Evolutionary conservation across 2,113 vertebrate species (phyloP), one percentile per base, ranked within the genome.

Genomic region (Pseudorasbora parva): DNA sequence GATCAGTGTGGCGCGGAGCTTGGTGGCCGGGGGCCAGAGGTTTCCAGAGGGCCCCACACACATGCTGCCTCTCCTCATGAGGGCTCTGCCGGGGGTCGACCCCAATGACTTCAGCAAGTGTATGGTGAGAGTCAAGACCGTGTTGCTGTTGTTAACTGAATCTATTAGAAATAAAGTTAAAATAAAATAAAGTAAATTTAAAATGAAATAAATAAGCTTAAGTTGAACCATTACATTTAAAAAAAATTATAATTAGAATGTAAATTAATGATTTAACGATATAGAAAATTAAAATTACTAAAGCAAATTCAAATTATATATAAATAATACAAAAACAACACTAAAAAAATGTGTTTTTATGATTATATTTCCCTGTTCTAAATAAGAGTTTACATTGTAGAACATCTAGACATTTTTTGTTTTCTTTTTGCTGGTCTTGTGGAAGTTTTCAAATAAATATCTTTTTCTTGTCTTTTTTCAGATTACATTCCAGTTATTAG

Each of bases 401-500:
- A 45, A 45, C 2, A 0, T 45, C 43, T 45, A 45, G 43, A 45
- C 43, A 37, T 45, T 43, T 43, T 43, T 43, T 43, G 8, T 45
- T 45, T 45, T 47, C 1, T 47, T 47, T 11, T 47, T 47, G 45
- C 45, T 47, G 0, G 17, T 8, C 51, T 2, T 54, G 6, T 8
- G 17, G 17, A 54, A 17, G 51, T 8, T 54, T 54, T 54, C 51
- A 54, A 54, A 25, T 12, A 0, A 60, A 5, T 0, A 4, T 68
- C 30, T 23, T 90, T 87, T n/a, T n/a, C n/a, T n/a, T n/a, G n/a
- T n/a, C n/a, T n/a, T n/a, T 84, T 78, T 68, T 73, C 91, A 99
- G 98, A 98, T 99, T 91, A 99, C 98, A 93, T 99, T 99, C 96
- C 97, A 99, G 84, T 99, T 99, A 91, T 98, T 99, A 91, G 97